These are phyloP conservation scores for Lasioglossum morio DNA, from an alignment of 2,888 invertebrate genomes.

Conservation along the genomic window DNA sequence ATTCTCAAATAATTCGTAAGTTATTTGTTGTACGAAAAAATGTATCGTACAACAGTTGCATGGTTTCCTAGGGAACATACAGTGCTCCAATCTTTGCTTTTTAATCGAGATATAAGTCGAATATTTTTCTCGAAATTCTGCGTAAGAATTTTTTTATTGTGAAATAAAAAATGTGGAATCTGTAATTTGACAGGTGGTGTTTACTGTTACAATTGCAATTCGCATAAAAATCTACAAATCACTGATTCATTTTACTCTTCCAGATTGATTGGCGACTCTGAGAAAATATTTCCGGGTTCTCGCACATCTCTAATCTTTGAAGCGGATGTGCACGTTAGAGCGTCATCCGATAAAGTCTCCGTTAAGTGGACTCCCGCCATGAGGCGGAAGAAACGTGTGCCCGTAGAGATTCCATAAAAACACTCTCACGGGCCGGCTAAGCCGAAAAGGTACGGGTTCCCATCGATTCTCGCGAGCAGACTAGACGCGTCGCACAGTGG, in stretches of 20 bases:
- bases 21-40: too few species aligned
- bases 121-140: too few species aligned
- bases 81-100: too few species aligned
- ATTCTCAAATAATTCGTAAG: too few species aligned
- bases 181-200: too few species aligned
- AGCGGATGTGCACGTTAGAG: neutral
- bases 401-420: constrained; percentile 17
- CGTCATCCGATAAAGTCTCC: neutral
- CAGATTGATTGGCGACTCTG: neutral
- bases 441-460: constrained; percentile 14
- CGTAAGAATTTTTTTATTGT: too few species aligned
- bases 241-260: neutral
- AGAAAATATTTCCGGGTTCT: neutral
- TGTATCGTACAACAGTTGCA: too few species aligned
- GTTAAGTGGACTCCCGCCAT: neutral
- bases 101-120: too few species aligned
- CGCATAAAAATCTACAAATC: neutral
- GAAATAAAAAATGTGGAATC: too few species aligned
- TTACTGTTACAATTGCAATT: too few species aligned
- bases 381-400: neutral
- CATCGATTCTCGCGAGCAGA: constrained; percentile 33
- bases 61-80: too few species aligned
- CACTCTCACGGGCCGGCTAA: constrained; percentile 1
- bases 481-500: constrained; percentile 22
- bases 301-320: neutral